These are phyloP conservation scores for Tetraodon nigroviridis DNA, from an alignment of 2,113 vertebrate species.

Conservation along the genomic window DNA sequence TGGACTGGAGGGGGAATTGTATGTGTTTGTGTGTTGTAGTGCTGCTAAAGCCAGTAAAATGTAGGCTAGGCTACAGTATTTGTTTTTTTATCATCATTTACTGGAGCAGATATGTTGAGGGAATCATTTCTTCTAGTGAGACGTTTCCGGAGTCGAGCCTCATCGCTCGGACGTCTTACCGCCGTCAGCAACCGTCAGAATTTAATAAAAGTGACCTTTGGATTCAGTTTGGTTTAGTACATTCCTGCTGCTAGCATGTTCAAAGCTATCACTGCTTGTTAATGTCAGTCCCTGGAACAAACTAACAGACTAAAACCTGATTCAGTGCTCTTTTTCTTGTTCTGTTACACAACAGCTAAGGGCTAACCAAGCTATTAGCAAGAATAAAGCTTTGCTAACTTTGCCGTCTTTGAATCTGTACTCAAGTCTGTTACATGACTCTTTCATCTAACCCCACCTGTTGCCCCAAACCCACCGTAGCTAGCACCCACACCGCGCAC, in stretches of 20 bases:
- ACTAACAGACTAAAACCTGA: no score
- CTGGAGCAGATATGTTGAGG: not conserved
- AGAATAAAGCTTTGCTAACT: no score
- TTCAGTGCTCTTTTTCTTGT: no score
- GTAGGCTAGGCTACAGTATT: conserved; percentile 50
- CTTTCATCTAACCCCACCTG: conserved; percentile 48
- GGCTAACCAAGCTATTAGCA: no score
- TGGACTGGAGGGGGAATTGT: conserved; percentile 2
- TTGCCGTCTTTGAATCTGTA: no score
- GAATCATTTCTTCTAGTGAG: conserved; percentile 16
- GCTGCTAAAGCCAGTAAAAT: conserved; percentile 51
- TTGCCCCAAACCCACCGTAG: conserved; percentile 5
- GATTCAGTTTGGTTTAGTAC: conserved; percentile 9
- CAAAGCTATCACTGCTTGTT: not conserved
- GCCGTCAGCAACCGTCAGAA: conserved; percentile 23
- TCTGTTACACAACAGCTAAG: no score
- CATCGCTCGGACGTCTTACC: no score
- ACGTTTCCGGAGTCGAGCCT: conserved; percentile 4
- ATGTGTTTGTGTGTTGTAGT: conserved; percentile 16
- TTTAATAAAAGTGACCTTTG: conserved; percentile 73
- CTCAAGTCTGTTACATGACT: not conserved
- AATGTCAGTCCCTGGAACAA: no score
- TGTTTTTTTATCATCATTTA: conserved; percentile 24
- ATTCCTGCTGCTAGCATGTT: not conserved
- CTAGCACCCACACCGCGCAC: conserved; percentile 26